phyloP scores from a whole-genome alignment of 1,140 invertebrate genomes.

The Heliconius melpomene region DNA sequence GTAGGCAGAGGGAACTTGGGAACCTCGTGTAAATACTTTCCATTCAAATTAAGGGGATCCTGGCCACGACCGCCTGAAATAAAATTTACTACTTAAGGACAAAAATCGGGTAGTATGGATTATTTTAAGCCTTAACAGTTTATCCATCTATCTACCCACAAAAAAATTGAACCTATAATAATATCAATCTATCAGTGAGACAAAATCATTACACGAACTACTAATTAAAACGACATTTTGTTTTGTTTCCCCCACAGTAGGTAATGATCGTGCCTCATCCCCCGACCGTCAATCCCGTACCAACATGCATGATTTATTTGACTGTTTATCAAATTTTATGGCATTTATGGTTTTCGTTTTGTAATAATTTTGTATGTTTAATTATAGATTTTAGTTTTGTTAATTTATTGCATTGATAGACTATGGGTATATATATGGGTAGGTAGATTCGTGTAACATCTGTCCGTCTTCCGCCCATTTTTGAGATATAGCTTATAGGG shows the following conservation, averaged over 20 bases:
- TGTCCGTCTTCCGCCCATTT: not conserved
- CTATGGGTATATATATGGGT: not conserved
- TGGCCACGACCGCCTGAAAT: no score
- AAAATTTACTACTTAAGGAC: no score
- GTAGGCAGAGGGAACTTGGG: no score
- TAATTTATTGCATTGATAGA: not conserved
- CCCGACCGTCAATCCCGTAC: not conserved
- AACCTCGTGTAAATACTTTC: no score
- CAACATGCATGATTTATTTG: constrained; percentile 6
- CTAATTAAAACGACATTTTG: constrained; percentile 10
- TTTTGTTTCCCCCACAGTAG: not conserved
- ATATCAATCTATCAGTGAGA: not conserved
- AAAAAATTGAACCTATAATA: not conserved
- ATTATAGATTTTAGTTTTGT: constrained; percentile 13
- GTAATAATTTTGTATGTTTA: constrained; percentile 7
- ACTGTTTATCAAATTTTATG: constrained; percentile 13
- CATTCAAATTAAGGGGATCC: no score
- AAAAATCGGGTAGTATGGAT: no score
- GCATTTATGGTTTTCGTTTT: constrained; percentile 14
- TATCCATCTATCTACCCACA: no score
- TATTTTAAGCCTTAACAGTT: no score
- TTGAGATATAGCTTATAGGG: not conserved
- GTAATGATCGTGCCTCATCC: constrained; percentile 1
- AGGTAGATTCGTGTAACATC: not conserved
- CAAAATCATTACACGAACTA: not conserved